Evolutionary conservation across 2,888 invertebrate species (phyloP), one percentile per base, ranked within the genome.

Genomic region (Osedax fenrisi): DNA sequence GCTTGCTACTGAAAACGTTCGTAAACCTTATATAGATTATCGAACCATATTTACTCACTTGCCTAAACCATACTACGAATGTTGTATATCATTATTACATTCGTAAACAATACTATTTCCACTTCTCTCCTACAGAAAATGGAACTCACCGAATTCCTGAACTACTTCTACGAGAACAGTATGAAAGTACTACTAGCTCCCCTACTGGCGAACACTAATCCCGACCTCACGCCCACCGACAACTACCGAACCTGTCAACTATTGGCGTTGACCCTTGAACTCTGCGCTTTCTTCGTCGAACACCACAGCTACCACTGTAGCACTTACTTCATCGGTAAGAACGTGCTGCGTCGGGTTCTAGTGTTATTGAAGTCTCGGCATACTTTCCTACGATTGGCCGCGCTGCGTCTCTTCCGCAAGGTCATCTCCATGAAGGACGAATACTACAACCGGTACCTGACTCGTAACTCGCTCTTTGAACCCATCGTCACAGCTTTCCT

Each of bases 221-320:
- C 26, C 2, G 91, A 91, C 77, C 93, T 93, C 81, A 90, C 90
- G 81, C 93, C 93, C 2, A 89, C 90, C 86, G 97, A 97, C 86
- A 96, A 97, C 86, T 95, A 95, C 85, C 91, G 92, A 86, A 94
- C 94, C 74, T 96, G 96, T 79, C 96, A 97, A 87, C 88, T 97
- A 78, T 87, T 96, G 78, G 93, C 94, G 75, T 88, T 97, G 79
- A 94, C 98, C 78, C 86, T 99, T 81, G 97, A 98, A 85, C 88
- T 99, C 80, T 87, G 98, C 78, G 91, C 95, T 61, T 99, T 97
- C 87, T 99, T 97, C 86, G 94, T 98, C 70, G 97, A 98, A 85
- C 97, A 98, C 87, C 98, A 99, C 87, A 92, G 93, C 76, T 95
- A 94, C 87, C 94, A 97, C 87, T 95, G 97, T 86, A 95, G 96